Evolutionary conservation across 1,140 invertebrate genomes (phyloP).

Genomic region (Babylonia areolata): DNA sequence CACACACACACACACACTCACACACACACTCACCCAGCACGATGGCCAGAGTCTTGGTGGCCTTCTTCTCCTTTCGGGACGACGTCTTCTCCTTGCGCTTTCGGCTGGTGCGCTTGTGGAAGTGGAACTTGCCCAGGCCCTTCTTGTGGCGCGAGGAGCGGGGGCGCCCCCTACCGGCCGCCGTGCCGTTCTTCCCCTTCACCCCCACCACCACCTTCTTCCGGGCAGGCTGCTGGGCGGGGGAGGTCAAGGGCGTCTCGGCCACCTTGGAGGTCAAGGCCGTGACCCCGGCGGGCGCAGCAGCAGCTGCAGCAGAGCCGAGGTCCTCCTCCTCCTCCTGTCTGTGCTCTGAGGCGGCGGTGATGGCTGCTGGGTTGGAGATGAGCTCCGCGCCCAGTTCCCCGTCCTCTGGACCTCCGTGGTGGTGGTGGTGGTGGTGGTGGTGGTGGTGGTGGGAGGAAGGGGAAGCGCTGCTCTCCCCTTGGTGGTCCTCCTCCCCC

Average conservation of each 20-base stretch:
- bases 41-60: constrained; percentile 98
- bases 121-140: constrained; percentile 84
- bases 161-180: constrained; percentile 13
- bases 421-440: background rate
- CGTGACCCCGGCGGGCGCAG: constrained; percentile 1
- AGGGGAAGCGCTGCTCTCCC: background rate
- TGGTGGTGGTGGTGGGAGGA: constrained; percentile 76
- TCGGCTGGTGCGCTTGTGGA: constrained; percentile 71
- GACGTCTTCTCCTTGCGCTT: constrained; percentile 84
- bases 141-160: constrained; percentile 58
- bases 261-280: constrained; percentile 39
- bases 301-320: constrained; percentile 38
- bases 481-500: constrained; percentile 75
- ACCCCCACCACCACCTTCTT: constrained; percentile 24
- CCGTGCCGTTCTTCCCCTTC: constrained; percentile 7
- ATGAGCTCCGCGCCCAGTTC: constrained; percentile 82
- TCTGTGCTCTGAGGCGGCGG: constrained; percentile 40
- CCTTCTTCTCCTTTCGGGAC: constrained; percentile 96
- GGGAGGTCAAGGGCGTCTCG: constrained; percentile 51
- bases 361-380: constrained; percentile 60
- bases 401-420: constrained; percentile 81
- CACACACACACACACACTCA: no score
- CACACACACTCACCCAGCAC: constrained; percentile 89
- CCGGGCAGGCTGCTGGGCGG: constrained; percentile 11
- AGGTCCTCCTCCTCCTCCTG: constrained; percentile 32